Evolutionary conservation across 2,797 vertebrate genomes (phyloP).

Genomic region (Melanotaenia nigrans): DNA sequence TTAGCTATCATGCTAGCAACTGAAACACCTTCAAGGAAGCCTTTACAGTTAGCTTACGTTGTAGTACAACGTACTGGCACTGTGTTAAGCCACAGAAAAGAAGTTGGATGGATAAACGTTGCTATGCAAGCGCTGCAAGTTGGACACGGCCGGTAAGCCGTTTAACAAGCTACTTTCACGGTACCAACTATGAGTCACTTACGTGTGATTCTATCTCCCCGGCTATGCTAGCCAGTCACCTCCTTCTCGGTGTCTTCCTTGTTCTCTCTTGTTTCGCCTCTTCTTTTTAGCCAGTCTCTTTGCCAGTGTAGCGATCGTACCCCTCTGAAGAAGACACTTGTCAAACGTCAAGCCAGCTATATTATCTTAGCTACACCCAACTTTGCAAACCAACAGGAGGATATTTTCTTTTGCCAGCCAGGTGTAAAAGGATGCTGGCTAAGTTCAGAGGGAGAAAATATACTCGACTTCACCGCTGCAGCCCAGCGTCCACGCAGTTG

Average conservation of each 20-base stretch:
- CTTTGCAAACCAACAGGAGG: conserved; percentile 32
- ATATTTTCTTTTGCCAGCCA: conserved; percentile 40
- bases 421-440: conserved; percentile 62
- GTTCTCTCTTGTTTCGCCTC: conserved; percentile 71
- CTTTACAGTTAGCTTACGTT: conserved; percentile 49
- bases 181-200: conserved; percentile 60
- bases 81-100: conserved; percentile 49
- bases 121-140: conserved; percentile 49
- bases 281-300: conserved; percentile 70
- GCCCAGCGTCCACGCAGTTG: conserved; percentile 71
- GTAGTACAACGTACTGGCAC: conserved; percentile 54
- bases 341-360: conserved; percentile 43
- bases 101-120: conserved; percentile 41
- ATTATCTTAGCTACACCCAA: conserved; percentile 34
- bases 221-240: conserved; percentile 77
- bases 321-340: conserved; percentile 55
- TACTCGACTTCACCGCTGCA: conserved; percentile 61
- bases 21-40: conserved; percentile 51
- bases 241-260: conserved; percentile 71
- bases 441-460: conserved; percentile 47
- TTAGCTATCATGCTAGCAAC: conserved; percentile 57
- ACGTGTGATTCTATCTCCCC: conserved; percentile 73
- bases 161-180: conserved; percentile 24
- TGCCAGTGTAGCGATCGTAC: conserved; percentile 63
- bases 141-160: conserved; percentile 37